Evolutionary conservation across 1,140 invertebrate genomes (phyloP), one percentile per base, ranked within the genome.

Genomic region (Zaprionus tsacasi): DNA sequence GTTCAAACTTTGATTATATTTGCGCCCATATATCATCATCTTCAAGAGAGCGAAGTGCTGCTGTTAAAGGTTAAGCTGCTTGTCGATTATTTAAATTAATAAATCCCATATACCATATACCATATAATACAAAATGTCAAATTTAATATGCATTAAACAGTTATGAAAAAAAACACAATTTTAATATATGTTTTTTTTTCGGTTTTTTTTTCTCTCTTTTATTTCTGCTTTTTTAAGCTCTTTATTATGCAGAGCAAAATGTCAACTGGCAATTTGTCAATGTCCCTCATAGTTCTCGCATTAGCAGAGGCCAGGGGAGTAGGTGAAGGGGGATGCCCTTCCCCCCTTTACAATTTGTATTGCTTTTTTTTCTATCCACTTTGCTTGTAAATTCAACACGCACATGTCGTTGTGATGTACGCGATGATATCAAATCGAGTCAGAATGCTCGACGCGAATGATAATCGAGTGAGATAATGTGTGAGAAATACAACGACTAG

Each of bases 181-280:
- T 73, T 57, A 50, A 54, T 75, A 35, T 66, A n/a, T 36, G 25
- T 35, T 63, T 58, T 35, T 30, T 40, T 43, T 60, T 43, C 33
- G 7, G 33, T 35, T 38, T 38, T 25, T 38, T 25, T 52, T 45
- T 45, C 45, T 40, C 21, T 21, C 21, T 21, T 21, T 21, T 21
- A 21, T 21, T 21, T 21, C 21, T 21, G 21, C 21, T 45, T 17
- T 43, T 50, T 71, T 21, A 57, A 67, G 40, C 74, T 72, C 35
- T 64, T 74, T 68, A 65, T 70, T 74, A 78, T 78, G 76, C 76
- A 59, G 30, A 56, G 38, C 65, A 54, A 70, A 74, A 70, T 70
- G 67, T 75, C 68, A 65, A 70, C 70, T 54, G 71, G 59, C 56
- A 67, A 82, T 82, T 82, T 82, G 78, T 82, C 76, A 82, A 61